Conservation (phyloP, 2,113 vertebrate genomes). For the Leptodactylus fuscus region DNA sequence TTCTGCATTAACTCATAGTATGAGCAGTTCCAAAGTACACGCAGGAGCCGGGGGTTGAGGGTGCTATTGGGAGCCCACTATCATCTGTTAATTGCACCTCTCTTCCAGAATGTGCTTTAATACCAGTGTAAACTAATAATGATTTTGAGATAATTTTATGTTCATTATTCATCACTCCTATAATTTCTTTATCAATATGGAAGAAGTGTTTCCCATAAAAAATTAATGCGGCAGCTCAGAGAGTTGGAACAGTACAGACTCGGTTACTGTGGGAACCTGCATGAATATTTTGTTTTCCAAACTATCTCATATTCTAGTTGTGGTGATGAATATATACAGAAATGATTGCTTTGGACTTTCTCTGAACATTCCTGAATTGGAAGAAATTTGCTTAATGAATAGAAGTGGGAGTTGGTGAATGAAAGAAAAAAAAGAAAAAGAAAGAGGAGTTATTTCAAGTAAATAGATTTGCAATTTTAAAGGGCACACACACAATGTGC, state of each 20-base stretch:
- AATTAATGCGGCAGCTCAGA: constrained; percentile 40
- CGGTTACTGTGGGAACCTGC: constrained; percentile 55
- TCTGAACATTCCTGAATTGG: constrained; percentile 55
- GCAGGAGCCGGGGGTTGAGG: not conserved
- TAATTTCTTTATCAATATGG: constrained; percentile 51
- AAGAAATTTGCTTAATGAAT: constrained; percentile 57
- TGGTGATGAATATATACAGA: constrained; percentile 53
- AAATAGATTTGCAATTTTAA: constrained; percentile 57
- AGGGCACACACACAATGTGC: constrained; percentile 47
- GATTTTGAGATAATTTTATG: constrained; percentile 24
- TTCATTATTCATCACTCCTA: not conserved
- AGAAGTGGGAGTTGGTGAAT: constrained; percentile 54
- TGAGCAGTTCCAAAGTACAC: not conserved
- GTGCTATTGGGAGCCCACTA: not conserved
- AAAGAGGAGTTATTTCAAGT: constrained; percentile 51
- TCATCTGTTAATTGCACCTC: constrained; percentile 2
- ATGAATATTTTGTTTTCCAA: constrained; percentile 57
- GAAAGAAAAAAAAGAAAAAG: constrained; percentile 9
- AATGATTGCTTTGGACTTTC: constrained; percentile 58
- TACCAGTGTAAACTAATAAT: constrained; percentile 32
- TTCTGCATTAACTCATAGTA: not conserved
- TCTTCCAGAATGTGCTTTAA: constrained; percentile 24
- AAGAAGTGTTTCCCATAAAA: constrained; percentile 45
- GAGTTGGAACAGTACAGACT: constrained; percentile 27
- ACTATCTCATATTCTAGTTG: constrained; percentile 45